Percentiles rank a stretch among this genome's conserved stretches.
These are phyloP conservation scores for Erebia palarica DNA, from an alignment of 2,888 invertebrate genomes.

Conservation along the genomic window DNA sequence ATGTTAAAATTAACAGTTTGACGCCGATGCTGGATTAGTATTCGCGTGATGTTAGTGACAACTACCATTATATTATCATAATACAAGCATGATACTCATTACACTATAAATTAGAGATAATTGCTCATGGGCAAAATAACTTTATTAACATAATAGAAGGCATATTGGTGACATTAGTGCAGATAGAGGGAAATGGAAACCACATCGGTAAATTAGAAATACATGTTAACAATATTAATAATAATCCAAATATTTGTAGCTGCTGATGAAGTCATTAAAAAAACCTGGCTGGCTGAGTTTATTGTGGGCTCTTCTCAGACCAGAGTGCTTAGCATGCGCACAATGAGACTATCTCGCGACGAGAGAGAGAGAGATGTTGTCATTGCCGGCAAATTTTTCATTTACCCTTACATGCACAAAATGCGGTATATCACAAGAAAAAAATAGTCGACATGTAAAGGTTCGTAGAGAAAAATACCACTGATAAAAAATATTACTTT, in stretches of 20 bases:
- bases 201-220: conserved; percentile 1
- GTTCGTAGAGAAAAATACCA: no score
- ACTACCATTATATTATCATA: conserved; percentile 2
- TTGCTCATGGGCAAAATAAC: background rate
- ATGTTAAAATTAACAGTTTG: conserved; percentile 4
- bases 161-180: background rate
- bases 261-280: no score
- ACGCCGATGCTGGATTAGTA: background rate
- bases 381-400: no score
- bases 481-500: no score
- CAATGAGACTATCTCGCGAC: background rate
- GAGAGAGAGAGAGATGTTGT: no score
- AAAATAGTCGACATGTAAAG: no score
- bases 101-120: conserved; percentile 3
- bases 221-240: background rate
- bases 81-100: background rate
- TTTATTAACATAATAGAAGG: background rate
- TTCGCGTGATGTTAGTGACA: background rate
- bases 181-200: background rate
- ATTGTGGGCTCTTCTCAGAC: no score
- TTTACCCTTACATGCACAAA: no score
- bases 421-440: no score
- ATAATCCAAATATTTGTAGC: background rate
- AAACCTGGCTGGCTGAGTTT: no score
- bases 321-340: no score